Percentiles rank a stretch among this genome's conserved stretches.
phyloP scores from a whole-genome alignment of 2,113 vertebrate species.

The Pungitius pungitius region DNA sequence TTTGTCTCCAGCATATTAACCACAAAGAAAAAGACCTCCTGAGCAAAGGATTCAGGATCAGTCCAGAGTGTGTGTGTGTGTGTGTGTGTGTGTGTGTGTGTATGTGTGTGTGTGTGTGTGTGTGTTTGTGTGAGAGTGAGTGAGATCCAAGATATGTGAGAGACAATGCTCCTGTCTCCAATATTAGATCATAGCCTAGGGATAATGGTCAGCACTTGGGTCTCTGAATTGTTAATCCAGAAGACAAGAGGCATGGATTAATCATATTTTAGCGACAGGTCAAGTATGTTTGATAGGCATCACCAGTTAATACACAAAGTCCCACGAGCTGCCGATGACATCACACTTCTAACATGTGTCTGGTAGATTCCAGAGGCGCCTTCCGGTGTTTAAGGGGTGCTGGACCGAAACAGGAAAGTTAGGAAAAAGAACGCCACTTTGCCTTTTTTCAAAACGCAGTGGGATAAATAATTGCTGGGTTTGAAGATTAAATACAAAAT shows the following conservation, averaged over 20 bases:
- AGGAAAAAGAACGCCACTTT: neutral
- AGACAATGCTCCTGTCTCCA: conserved; percentile 43
- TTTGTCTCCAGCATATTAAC: conserved; percentile 12
- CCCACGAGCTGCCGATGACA: conserved; percentile 39
- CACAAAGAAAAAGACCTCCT: neutral
- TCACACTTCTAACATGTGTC: conserved; percentile 23
- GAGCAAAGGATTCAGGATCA: conserved; percentile 29
- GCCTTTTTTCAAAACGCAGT: neutral
- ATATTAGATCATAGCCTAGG: conserved; percentile 64
- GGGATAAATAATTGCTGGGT: neutral
- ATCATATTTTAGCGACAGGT: conserved; percentile 62
- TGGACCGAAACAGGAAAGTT: neutral
- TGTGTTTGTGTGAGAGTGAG: neutral
- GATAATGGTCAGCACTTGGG: conserved; percentile 55
- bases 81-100: conserved; percentile 1
- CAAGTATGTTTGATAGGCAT: conserved; percentile 69
- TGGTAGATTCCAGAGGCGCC: neutral
- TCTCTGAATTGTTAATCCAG: conserved; percentile 70
- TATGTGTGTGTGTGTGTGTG: neutral
- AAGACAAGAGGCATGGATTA: conserved; percentile 67
- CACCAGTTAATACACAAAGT: conserved; percentile 53
- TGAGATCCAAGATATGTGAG: conserved; percentile 2
- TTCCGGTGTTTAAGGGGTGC: neutral
- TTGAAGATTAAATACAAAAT: neutral
- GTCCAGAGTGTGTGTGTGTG: neutral